A percentile compares a stretch with the other conserved stretches of the same genome.
Evolutionary conservation across 2,888 invertebrate genomes (phyloP).

Genomic region (Glyphotaelius pellucidus): DNA sequence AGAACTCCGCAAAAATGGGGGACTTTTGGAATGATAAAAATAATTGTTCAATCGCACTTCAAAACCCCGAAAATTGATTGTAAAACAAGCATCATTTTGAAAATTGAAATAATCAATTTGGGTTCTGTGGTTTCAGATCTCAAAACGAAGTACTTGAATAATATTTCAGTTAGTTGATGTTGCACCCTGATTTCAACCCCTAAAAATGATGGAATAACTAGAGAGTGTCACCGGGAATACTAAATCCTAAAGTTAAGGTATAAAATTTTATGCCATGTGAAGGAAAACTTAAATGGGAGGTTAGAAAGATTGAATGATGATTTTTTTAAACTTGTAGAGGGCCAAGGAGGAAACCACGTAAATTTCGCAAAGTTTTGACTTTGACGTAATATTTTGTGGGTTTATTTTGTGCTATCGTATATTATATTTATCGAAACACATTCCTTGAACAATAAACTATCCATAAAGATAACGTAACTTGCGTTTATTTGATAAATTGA

Average conservation of each 20-base stretch:
- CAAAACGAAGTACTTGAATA: constrained; percentile 3
- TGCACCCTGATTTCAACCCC: constrained; percentile 31
- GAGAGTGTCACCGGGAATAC: not conserved
- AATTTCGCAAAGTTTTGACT: no score
- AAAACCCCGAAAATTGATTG: not conserved
- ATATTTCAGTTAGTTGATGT: constrained; percentile 27
- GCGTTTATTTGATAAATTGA: no score
- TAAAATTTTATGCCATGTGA: not conserved
- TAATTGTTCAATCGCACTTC: constrained; percentile 20
- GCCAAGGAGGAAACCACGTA: no score
- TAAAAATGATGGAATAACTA: not conserved
- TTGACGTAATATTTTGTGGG: no score
- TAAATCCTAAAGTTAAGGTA: not conserved
- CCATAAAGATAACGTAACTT: no score
- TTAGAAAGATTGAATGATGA: no score
- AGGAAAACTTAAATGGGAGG: not conserved
- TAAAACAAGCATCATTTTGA: constrained; percentile 23
- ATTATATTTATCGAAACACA: no score
- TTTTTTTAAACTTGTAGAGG: no score
- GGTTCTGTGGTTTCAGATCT: constrained; percentile 31
- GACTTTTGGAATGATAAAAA: not conserved
- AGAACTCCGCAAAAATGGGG: not conserved
- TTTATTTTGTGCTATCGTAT: no score
- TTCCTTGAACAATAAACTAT: no score
- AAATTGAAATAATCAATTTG: constrained; percentile 44